Evolutionary conservation across 1,140 invertebrate genomes (phyloP).

Genomic region (Nymphalis io): DNA sequence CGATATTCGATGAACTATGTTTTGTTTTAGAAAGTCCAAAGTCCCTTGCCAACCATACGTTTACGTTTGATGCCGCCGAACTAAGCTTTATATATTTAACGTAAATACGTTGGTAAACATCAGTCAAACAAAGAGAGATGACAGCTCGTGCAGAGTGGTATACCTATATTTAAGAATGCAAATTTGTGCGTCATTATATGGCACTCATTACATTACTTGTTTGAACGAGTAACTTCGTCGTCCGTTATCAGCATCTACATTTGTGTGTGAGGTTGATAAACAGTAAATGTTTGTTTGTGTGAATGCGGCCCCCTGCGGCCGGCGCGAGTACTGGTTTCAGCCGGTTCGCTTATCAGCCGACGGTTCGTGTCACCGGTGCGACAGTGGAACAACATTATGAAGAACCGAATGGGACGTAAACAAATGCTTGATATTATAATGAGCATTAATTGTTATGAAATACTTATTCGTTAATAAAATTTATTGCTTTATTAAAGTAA

Average conservation of each 20-base stretch:
- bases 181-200: constrained; percentile 58
- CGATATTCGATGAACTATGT: too few species aligned
- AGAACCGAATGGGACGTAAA: constrained; percentile 31
- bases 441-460: constrained; percentile 19
- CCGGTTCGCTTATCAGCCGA: constrained; percentile 65
- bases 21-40: too few species aligned
- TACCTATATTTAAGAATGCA: constrained; percentile 34
- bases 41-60: too few species aligned
- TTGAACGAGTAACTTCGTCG: constrained; percentile 48
- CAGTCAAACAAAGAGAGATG: background rate
- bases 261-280: constrained; percentile 40
- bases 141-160: background rate
- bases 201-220: constrained; percentile 50
- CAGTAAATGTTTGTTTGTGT: constrained; percentile 34
- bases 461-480: constrained; percentile 3
- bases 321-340: constrained; percentile 54
- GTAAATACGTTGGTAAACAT: background rate
- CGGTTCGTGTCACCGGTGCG: constrained; percentile 50
- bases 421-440: constrained; percentile 30
- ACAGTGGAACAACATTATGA: constrained; percentile 32
- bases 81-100: too few species aligned
- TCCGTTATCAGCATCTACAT: constrained; percentile 55
- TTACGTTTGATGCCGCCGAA: too few species aligned
- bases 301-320: constrained; percentile 70
- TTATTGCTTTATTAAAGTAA: constrained; percentile 1